These are phyloP conservation scores for Cyanoliseus patagonus DNA, from an alignment of 2,113 vertebrate genomes.

Conservation along the genomic window DNA sequence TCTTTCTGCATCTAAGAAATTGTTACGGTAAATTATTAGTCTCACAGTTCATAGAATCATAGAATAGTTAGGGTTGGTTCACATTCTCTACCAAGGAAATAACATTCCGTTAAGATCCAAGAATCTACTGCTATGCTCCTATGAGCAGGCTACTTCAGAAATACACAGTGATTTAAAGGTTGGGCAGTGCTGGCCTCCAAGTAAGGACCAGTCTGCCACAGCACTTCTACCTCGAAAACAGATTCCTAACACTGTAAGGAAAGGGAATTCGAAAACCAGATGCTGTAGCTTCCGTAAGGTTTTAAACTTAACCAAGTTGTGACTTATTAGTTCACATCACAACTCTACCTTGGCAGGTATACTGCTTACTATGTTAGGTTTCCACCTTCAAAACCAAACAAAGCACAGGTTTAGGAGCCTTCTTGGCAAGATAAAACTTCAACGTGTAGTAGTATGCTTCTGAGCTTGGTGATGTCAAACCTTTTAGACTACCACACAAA, in stretches of 20 bases:
- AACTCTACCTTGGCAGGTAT: background rate
- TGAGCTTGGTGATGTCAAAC: background rate
- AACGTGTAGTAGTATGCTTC: background rate
- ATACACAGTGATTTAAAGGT: background rate
- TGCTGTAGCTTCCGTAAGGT: background rate
- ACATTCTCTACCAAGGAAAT: background rate
- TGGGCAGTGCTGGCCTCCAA: background rate
- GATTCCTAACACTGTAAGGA: background rate
- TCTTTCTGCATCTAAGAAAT: slow-evolving; percentile 91
- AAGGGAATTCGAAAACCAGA: background rate
- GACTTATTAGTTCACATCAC: background rate
- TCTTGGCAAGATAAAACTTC: background rate
- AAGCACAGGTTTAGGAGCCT: background rate
- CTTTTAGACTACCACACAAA: background rate
- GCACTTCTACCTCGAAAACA: background rate
- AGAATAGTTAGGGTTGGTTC: too few relatives aligned
- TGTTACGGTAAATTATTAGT: slow-evolving; percentile 8
- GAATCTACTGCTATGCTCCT: background rate
- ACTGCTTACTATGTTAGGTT: background rate
- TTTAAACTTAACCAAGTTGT: background rate
- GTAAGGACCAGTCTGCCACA: background rate
- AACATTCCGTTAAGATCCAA: background rate
- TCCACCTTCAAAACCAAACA: background rate
- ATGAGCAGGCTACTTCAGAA: background rate
- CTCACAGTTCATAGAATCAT: background rate